phyloP scores from a whole-genome alignment of 2,888 invertebrate species.

The Eupithecia subfuscata region DNA sequence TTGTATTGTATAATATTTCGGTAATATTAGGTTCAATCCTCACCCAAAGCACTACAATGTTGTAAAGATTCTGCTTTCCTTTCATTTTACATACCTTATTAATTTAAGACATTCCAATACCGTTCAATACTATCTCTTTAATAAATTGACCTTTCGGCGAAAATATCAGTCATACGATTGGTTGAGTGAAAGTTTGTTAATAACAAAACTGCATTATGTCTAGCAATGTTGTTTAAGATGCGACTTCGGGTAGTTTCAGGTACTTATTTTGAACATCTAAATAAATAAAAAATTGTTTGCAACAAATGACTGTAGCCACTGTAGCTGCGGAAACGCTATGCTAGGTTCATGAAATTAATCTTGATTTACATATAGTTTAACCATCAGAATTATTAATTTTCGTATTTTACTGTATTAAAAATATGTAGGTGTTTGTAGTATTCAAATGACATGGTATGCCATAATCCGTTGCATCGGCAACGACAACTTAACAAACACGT shows the following conservation, averaged over 20 bases:
- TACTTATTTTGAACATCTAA: not conserved
- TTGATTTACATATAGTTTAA: too few species aligned
- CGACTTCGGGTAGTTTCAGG: constrained; percentile 11
- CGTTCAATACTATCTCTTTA: constrained; percentile 43
- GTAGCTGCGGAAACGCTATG: too few species aligned
- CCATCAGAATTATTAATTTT: too few species aligned
- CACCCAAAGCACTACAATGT: constrained; percentile 18
- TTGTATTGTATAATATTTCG: too few species aligned
- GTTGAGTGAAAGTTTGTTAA: constrained; percentile 64
- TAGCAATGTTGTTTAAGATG: constrained; percentile 28
- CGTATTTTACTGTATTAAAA: too few species aligned
- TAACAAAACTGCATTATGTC: constrained; percentile 46
- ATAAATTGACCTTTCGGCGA: constrained; percentile 51
- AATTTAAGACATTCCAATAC: constrained; percentile 43
- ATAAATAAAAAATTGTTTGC: too few species aligned
- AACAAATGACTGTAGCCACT: too few species aligned
- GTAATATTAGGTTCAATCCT: constrained; percentile 10
- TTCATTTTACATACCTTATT: constrained; percentile 39
- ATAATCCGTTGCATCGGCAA: not conserved
- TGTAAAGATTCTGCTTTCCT: constrained; percentile 20
- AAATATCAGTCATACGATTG: constrained; percentile 47
- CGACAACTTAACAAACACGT: not conserved
- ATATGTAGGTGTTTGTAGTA: too few species aligned
- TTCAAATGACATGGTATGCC: too few species aligned
- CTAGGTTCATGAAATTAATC: too few species aligned